Evolutionary conservation across 2,797 vertebrate species (phyloP).

Genomic region (Lateolabrax maculatus): DNA sequence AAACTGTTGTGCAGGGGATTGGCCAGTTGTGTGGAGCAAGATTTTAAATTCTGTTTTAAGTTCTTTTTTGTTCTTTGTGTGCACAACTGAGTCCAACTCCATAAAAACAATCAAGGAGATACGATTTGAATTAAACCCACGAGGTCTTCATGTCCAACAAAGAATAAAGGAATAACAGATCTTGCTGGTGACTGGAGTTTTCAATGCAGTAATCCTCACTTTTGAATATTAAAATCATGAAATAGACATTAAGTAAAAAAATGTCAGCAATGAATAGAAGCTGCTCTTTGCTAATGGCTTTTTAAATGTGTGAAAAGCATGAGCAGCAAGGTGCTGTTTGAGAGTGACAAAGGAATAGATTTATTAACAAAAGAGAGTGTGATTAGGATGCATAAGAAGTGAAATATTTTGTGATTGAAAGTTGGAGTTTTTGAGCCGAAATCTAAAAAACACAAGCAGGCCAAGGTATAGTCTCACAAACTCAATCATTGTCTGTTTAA

Average conservation of each 20-base stretch:
- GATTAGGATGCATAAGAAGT: neutral
- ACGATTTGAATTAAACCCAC: neutral
- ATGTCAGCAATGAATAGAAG: neutral
- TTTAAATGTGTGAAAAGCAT: neutral
- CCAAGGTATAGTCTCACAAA: neutral
- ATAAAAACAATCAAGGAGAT: neutral
- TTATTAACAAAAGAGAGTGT: neutral
- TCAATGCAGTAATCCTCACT: too few species aligned
- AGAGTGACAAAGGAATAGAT: neutral
- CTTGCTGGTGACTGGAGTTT: neutral
- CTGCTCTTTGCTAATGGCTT: neutral
- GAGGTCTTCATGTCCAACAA: neutral
- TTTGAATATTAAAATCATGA: neutral
- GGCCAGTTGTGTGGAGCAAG: too few species aligned
- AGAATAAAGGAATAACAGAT: neutral
- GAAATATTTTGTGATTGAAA: neutral
- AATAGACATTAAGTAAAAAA: neutral
- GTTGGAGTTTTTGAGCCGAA: neutral
- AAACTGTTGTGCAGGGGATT: too few species aligned
- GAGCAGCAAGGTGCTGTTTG: neutral
- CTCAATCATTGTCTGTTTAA: neutral
- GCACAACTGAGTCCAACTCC: too few species aligned
- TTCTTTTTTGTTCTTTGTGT: too few species aligned
- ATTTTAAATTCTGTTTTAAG: too few species aligned
- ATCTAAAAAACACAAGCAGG: neutral